Evolutionary conservation across 1,140 invertebrate genomes (phyloP).

Genomic region (Battus philenor): DNA sequence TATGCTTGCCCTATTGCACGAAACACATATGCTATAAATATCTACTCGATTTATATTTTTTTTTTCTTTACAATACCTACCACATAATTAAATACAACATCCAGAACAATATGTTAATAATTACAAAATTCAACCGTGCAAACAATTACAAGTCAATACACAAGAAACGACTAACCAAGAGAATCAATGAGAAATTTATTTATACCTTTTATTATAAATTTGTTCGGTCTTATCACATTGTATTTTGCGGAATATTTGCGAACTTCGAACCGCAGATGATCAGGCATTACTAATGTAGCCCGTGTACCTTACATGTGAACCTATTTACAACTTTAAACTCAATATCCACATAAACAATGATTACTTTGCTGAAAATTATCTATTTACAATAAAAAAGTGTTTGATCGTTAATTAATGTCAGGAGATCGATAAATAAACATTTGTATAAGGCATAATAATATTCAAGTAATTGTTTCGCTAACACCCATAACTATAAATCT

Average conservation of each 20-base stretch:
- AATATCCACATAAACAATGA: too few species aligned
- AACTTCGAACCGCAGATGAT: too few species aligned
- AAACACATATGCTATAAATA: conserved; percentile 60
- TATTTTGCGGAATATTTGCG: too few species aligned
- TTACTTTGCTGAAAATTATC: too few species aligned
- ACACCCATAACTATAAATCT: neutral
- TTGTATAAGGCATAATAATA: neutral
- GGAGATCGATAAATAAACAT: conserved; percentile 2
- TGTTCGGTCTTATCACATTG: conserved; percentile 57
- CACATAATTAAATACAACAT: conserved; percentile 70
- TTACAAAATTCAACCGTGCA: conserved; percentile 71
- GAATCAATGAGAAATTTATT: conserved; percentile 50
- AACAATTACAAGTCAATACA: conserved; percentile 61
- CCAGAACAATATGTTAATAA: conserved; percentile 68
- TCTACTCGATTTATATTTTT: conserved; percentile 61
- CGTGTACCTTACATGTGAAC: too few species aligned
- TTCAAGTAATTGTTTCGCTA: conserved; percentile 7
- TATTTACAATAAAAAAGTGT: too few species aligned
- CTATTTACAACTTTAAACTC: too few species aligned
- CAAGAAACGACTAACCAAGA: conserved; percentile 47
- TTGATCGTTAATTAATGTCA: too few species aligned
- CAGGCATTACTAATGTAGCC: too few species aligned
- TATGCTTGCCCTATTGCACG: conserved; percentile 62
- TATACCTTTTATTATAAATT: conserved; percentile 46
- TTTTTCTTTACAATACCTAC: conserved; percentile 61